A percentile compares a stretch with the other conserved stretches of the same genome.
These are phyloP conservation scores for Urophycis tenuis DNA, from an alignment of 2,797 vertebrate genomes.

Conservation along the genomic window DNA sequence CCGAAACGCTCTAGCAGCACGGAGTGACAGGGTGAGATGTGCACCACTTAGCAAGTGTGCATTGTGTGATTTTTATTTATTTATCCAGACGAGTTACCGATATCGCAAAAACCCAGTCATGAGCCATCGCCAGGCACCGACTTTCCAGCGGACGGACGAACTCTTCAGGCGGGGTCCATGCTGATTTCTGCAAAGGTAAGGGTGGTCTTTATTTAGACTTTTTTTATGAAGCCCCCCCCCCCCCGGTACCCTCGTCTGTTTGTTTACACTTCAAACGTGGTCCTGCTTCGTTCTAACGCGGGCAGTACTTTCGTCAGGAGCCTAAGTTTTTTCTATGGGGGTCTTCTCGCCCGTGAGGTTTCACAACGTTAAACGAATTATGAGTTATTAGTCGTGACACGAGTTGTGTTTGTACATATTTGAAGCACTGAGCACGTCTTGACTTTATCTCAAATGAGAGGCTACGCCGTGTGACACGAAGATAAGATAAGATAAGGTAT, in stretches of 20 bases:
- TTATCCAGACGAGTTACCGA: background rate
- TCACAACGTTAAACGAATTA: background rate
- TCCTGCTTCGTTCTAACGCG: too few species aligned
- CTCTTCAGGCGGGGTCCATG: slow-evolving; percentile 34
- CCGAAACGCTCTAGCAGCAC: background rate
- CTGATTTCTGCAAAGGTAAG: slow-evolving; percentile 31
- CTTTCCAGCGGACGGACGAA: slow-evolving; percentile 24
- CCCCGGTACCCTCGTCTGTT: background rate
- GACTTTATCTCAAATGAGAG: too few species aligned
- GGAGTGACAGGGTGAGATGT: background rate
- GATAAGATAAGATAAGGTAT: too few species aligned
- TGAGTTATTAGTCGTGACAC: background rate
- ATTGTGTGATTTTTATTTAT: too few species aligned
- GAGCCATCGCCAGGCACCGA: slow-evolving; percentile 5
- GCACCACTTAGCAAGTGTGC: background rate
- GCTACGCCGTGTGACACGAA: too few species aligned
- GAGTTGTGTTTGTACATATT: background rate
- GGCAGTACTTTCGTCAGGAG: background rate
- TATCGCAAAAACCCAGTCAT: background rate
- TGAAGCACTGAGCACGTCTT: background rate
- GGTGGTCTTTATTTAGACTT: background rate
- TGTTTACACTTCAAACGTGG: background rate
- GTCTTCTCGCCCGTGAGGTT: background rate
- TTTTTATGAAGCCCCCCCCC: background rate
- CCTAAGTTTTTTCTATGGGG: background rate